Base-by-base conservation (phyloP, 2,113 vertebrate genomes). In the Clarias gariepinus region DNA sequence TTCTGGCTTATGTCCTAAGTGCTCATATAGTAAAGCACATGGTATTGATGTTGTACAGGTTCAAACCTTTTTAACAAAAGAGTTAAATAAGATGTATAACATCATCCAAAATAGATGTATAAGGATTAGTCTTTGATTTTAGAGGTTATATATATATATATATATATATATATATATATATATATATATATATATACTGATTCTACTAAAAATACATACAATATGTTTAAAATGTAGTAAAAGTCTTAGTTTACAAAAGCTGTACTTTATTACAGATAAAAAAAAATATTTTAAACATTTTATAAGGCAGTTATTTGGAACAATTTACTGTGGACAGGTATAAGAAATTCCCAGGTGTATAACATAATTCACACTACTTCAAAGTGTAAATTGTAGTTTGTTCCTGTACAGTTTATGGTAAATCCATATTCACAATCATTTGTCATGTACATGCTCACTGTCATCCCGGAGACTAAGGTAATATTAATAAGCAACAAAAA, bases 381-480 rank as follows among this genome's bases (percentile, higher is more conserved):
- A 5, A 81, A 68, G 84, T 73, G 52, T 25, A 85, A 30, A 61
- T 28, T 81, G 76, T 85, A 66, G 13, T 60, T 19, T 85, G 30
- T 52, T n/a, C 21, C 60, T 91, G 41, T 52, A 77, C 13, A 55
- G 61, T 86, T 92, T 88, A 84, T 89, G 69, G 86, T 90, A 88
- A 76, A 81, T 25, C n/a, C 78, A 66, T 87, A 87, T 87, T 90
- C 63, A 80, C 91, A 93, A 79, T 69, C 79, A 60, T 90, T 90
- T 76, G 82, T 89, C 79, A 71, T 86, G 12, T 84, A 82, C 84
- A 86, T n/a, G 47, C 18, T 66, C 77, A n/a, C 80, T 57, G 11
- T 86, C 82, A 88, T 89, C 87, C 88, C 89, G 73, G 88, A 90
- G 88, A 90, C 90, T 58, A 93, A 93, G 66, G 92, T 88, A 85